Percentiles rank a stretch among this genome's conserved stretches.
phyloP scores from a whole-genome alignment of 1,140 invertebrate genomes.

The Choristoneura fumiferana region DNA sequence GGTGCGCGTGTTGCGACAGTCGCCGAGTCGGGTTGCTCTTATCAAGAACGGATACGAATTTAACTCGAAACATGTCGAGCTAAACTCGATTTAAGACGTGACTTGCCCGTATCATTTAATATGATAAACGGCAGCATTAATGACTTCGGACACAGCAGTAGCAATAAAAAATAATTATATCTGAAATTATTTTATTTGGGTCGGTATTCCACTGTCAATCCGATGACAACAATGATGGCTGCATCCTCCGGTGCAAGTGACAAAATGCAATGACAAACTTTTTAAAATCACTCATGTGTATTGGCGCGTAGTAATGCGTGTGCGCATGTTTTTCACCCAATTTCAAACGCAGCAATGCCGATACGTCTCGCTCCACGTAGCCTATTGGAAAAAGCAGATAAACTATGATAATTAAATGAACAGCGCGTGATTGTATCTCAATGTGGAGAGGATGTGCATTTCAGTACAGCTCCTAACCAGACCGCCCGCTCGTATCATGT shows the following conservation, averaged over 20 bases:
- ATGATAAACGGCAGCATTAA: no score
- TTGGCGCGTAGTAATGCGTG: conserved; percentile 59
- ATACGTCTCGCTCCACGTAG: conserved; percentile 65
- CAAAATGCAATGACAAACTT: conserved; percentile 55
- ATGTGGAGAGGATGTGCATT: conserved; percentile 43
- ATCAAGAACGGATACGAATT: no score
- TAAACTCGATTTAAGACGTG: no score
- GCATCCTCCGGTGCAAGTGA: conserved; percentile 13
- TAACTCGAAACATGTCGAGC: no score
- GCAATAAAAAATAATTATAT: neutral
- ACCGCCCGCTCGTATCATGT: conserved; percentile 9
- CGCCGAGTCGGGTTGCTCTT: no score
- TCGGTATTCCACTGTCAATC: conserved; percentile 8
- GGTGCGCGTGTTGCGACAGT: no score
- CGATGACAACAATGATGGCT: conserved; percentile 16
- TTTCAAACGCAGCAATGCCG: conserved; percentile 54
- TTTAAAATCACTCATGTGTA: conserved; percentile 67
- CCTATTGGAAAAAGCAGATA: conserved; percentile 75
- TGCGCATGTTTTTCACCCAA: conserved; percentile 56
- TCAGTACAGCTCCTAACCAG: conserved; percentile 26
- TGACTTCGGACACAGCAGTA: no score
- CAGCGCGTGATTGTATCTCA: conserved; percentile 54
- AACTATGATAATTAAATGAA: conserved; percentile 73
- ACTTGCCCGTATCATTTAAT: no score
- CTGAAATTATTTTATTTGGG: neutral